Percentiles rank a stretch among this genome's conserved stretches.
These are phyloP conservation scores for Scrobipalpa costella DNA, from an alignment of 2,888 invertebrate species.

Conservation along the genomic window DNA sequence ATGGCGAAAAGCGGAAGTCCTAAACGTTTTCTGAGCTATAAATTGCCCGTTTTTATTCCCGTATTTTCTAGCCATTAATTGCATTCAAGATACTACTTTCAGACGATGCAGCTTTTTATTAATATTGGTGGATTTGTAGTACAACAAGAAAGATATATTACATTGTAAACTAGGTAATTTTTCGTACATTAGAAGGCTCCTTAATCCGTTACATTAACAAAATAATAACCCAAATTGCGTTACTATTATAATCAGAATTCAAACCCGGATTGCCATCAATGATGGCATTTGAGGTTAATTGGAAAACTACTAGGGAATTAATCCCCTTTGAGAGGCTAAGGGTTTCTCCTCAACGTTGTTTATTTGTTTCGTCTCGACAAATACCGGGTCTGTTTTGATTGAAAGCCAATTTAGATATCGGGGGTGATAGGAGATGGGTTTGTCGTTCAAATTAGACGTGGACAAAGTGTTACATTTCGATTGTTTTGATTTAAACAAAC, in stretches of 20 bases:
- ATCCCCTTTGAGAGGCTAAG: conserved; percentile 35
- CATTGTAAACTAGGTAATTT: no score
- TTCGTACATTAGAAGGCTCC: neutral
- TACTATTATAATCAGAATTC: conserved; percentile 36
- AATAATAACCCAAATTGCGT: neutral
- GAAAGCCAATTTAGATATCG: conserved; percentile 36
- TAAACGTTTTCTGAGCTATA: no score
- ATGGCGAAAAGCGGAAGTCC: neutral
- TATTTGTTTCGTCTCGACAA: conserved; percentile 41
- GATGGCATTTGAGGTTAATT: conserved; percentile 46
- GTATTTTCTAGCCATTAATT: no score
- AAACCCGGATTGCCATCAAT: conserved; percentile 40
- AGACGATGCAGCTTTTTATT: no score
- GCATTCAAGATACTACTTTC: no score
- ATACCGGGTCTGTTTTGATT: conserved; percentile 40
- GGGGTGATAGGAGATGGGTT: conserved; percentile 26
- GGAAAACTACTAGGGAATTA: conserved; percentile 53
- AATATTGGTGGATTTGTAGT: no score
- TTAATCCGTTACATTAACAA: neutral
- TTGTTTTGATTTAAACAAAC: no score
- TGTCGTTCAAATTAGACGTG: neutral
- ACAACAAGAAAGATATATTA: no score
- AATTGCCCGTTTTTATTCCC: no score
- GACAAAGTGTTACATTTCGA: conserved; percentile 5
- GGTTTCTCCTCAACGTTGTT: conserved; percentile 41